Conservation (phyloP, 2,888 invertebrate species). For the Chloroclysta siterata region DNA sequence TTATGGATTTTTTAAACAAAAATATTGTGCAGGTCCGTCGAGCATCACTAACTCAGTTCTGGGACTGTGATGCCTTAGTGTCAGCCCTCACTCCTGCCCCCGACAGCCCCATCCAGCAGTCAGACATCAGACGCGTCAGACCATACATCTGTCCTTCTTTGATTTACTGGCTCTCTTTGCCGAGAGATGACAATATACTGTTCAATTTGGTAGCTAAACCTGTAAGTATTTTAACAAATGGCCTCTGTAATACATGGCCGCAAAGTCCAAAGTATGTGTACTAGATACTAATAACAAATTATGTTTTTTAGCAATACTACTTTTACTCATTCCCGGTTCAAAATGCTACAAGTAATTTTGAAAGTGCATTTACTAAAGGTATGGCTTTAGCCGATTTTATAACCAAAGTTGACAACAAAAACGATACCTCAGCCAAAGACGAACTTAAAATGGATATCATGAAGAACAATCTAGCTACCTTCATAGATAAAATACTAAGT, state of each 20-base stretch:
- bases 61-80: slow-evolving; percentile 76
- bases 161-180: slow-evolving; percentile 77
- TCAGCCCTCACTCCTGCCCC: slow-evolving; percentile 62
- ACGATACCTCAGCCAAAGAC: slow-evolving; percentile 48
- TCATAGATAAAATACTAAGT: slow-evolving; percentile 59
- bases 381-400: slow-evolving; percentile 54
- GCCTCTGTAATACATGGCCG: not conserved
- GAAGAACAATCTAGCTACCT: slow-evolving; percentile 56
- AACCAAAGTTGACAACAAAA: slow-evolving; percentile 55
- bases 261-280: not conserved
- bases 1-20: not conserved
- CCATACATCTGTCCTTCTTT: slow-evolving; percentile 76
- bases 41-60: slow-evolving; percentile 67
- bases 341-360: slow-evolving; percentile 65
- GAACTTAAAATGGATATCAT: slow-evolving; percentile 55
- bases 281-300: not conserved
- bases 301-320: slow-evolving; percentile 67
- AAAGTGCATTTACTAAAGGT: slow-evolving; percentile 60
- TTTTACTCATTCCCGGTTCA: slow-evolving; percentile 62
- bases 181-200: slow-evolving; percentile 73
- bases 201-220: slow-evolving; percentile 75
- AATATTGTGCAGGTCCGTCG: slow-evolving; percentile 62
- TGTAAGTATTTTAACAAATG: slow-evolving; percentile 56
- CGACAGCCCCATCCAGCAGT: slow-evolving; percentile 56
- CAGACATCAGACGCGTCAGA: slow-evolving; percentile 55